Evolutionary conservation across 2,113 vertebrate species (phyloP).

Genomic region (Etheostoma spectabile): DNA sequence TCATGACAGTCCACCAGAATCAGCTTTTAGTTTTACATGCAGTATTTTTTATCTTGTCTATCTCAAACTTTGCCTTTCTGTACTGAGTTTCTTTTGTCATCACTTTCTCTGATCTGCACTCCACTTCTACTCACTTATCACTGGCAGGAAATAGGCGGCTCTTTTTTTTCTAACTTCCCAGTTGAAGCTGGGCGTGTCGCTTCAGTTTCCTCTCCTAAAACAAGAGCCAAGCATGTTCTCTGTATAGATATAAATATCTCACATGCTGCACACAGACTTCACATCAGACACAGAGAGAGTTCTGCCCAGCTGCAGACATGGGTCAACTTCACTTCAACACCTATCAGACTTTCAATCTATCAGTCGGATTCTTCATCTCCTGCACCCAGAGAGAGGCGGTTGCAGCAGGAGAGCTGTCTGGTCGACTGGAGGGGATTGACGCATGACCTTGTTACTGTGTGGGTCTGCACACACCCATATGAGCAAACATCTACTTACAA

Average conservation of each 20-base stretch:
- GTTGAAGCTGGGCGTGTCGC: constrained; percentile 64
- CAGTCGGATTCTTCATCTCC: background rate
- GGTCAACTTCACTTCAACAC: constrained; percentile 2
- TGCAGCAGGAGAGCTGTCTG: constrained; percentile 22
- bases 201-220: constrained; percentile 70
- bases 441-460: constrained; percentile 39
- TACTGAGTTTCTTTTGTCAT: constrained; percentile 22
- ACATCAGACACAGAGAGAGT: background rate
- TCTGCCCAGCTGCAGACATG: background rate
- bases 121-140: constrained; percentile 41
- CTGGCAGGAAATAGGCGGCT: constrained; percentile 71
- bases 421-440: constrained; percentile 34
- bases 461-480: constrained; percentile 1
- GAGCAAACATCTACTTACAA: background rate
- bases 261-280: background rate
- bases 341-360: constrained; percentile 25
- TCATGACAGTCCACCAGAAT: background rate
- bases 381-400: constrained; percentile 10
- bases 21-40: background rate
- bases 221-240: constrained; percentile 16
- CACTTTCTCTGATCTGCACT: constrained; percentile 43
- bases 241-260: constrained; percentile 25
- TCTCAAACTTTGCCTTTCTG: background rate
- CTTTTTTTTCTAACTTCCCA: constrained; percentile 58
- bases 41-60: background rate